phyloP scores from a whole-genome alignment of 2,113 vertebrate species.

The Hiodon alosoides region DNA sequence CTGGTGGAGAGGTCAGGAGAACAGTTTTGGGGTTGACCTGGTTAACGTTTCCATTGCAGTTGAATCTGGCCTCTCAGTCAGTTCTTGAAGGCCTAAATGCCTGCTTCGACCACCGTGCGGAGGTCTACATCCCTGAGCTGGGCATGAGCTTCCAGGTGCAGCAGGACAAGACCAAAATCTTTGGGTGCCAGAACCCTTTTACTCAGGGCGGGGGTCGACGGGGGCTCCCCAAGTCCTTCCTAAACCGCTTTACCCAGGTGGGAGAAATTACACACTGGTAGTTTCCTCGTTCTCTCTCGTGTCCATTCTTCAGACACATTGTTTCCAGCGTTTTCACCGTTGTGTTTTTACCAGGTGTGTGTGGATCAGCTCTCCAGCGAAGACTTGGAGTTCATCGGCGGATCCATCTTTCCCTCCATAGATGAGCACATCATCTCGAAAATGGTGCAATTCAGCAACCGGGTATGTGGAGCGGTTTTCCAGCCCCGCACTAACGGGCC shows the following conservation, averaged over 20 bases:
- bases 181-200: conserved; percentile 94
- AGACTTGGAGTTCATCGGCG: conserved; percentile 90
- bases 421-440: conserved; percentile 73
- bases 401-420: conserved; percentile 80
- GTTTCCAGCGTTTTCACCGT: neutral
- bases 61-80: conserved; percentile 95
- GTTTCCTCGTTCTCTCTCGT: neutral
- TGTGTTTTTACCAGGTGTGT: conserved; percentile 69
- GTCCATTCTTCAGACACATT: too few relatives aligned
- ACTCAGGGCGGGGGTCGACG: conserved; percentile 92
- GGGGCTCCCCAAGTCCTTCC: conserved; percentile 90
- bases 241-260: conserved; percentile 96
- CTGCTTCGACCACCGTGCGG: conserved; percentile 93
- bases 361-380: conserved; percentile 82
- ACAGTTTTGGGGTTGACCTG: neutral
- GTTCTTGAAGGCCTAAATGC: conserved; percentile 95
- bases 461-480: conserved; percentile 55
- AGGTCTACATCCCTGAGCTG: conserved; percentile 89
- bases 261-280: conserved; percentile 15
- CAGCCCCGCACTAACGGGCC: neutral
- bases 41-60: conserved; percentile 47
- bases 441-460: conserved; percentile 94
- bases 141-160: conserved; percentile 88
- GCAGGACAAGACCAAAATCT: conserved; percentile 89
- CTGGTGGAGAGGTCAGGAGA: neutral